Base-by-base conservation (phyloP, 2,888 invertebrate species). In the Branchellion lobata region DNA sequence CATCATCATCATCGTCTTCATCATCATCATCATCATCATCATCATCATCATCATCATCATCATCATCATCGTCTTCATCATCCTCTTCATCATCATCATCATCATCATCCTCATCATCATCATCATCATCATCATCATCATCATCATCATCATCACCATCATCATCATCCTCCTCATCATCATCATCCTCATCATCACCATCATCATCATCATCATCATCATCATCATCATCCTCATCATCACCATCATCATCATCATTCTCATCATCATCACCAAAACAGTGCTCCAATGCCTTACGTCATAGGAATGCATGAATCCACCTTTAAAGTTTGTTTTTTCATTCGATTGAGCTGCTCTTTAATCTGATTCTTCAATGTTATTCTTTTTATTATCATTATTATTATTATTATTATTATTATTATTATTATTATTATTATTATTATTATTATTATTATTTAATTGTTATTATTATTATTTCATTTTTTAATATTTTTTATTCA, bases 231-330 rank as follows among this genome's bases (percentile, higher is more conserved):
- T 47, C 31, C 2, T 34, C 79, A 82, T 40, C 40, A 40, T 14
- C 14, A 40, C 40, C 40, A 40, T 40, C 40, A 40, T 40, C 40
- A 40, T 40, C 40, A 40, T 40, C 40, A 40, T 40, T 14, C 79
- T 82, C 24, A 29, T 69, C 74, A 74, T 33, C 33, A 73, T 76
- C 77, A 73, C 75, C 34, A 79, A 14, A 85, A 82, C 83, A 88
- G 88, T 84, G 98, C 98, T 21, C 98, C 98, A 0, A 98, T 98
- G 97, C 98, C 98, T 72, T 98, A 94, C 89, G 90, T 98, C 72
- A 96, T 98, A 85, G 98, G 98, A 81, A 94, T 97, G 82, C 96
- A 96, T 83, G 91, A 92, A 82, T 91, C 91, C 84, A 92, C 95
- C 78, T 91, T 95, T 89, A 90, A 92, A 91, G 93, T 93, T 87